Evolutionary conservation across 2,888 invertebrate species (phyloP), one percentile per base, ranked within the genome.

Genomic region (Aplocera efformata): DNA sequence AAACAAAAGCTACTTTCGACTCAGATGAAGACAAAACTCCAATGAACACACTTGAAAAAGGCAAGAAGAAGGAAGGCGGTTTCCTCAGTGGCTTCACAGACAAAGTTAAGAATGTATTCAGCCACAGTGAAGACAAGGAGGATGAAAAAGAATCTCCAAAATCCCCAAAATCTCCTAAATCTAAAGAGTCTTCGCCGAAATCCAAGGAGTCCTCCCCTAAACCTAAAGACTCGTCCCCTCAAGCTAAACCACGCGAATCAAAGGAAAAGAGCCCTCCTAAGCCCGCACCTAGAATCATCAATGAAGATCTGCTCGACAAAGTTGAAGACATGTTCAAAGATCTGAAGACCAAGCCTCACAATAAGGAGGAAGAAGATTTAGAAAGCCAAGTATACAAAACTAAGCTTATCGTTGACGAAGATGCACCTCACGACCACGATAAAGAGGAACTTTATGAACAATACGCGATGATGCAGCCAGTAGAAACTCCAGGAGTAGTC

Each of bases 11-110:
- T 1, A 86, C 88, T 1, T 86, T 91, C 42, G 89, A 90, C 55
- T 90, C 91, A 0, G 88, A 89, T 30, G 86, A 89, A 58, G 89
- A 89, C 37, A 89, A 89, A 59, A 89, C 88, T 7, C 85, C 89
- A 4, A 86, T 88, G 67, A 90, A 89, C 42, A 85, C 90, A 8
- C 72, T 90, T n/a, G 80, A 85, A 35, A 88, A 86, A 47, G 78
- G 90, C 39, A 88, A 88, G 55, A 79, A 90, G 58, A 85, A 89
- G 40, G 67, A 74, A 21, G 83, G 81, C 0, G 49, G 80, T 10
- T 85, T 88, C 69, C 65, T 86, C 13, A 83, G 84, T 11, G 84
- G 83, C 27, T 72, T 84, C 37, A 78, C 79, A 56, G 73, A 80
- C 63, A 80, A 86, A 74, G 74, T 78, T 52, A 67, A 76, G 65